Percentiles rank a stretch among this genome's conserved stretches.
These are phyloP conservation scores for Maniola jurtina DNA, from an alignment of 1,140 invertebrate genomes.

Conservation along the genomic window DNA sequence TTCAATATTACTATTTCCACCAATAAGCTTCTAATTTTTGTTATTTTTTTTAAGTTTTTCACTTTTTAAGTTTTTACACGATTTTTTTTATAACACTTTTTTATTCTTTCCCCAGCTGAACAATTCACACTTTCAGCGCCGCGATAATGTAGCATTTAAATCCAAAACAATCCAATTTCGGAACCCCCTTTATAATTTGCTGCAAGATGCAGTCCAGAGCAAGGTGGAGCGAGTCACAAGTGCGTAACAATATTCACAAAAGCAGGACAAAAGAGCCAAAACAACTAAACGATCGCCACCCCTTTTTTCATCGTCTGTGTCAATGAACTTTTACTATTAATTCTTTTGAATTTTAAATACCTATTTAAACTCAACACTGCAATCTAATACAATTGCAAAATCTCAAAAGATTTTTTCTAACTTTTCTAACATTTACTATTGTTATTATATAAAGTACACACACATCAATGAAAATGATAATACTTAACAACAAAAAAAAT, in stretches of 20 bases:
- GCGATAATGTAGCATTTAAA: constrained; percentile 7
- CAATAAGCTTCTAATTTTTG: too few relatives aligned
- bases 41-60: too few relatives aligned
- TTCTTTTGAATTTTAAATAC: constrained; percentile 7
- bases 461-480: too few relatives aligned
- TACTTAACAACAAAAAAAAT: too few relatives aligned
- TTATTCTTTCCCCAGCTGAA: constrained; percentile 11
- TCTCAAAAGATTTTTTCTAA: too few relatives aligned
- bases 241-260: constrained; percentile 54
- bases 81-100: background rate
- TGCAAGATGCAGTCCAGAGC: constrained; percentile 31
- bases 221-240: constrained; percentile 54
- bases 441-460: too few relatives aligned
- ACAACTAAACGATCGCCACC: constrained; percentile 48
- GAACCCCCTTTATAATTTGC: constrained; percentile 27
- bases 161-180: constrained; percentile 10
- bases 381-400: too few relatives aligned
- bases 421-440: too few relatives aligned
- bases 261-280: constrained; percentile 43
- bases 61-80: too few relatives aligned
- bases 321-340: constrained; percentile 38
- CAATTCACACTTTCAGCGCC: background rate
- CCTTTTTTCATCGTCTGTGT: constrained; percentile 40
- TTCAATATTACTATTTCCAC: too few relatives aligned
- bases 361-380: background rate